Conservation (phyloP, 2,113 vertebrate species). For the Peromyscus californicus region DNA sequence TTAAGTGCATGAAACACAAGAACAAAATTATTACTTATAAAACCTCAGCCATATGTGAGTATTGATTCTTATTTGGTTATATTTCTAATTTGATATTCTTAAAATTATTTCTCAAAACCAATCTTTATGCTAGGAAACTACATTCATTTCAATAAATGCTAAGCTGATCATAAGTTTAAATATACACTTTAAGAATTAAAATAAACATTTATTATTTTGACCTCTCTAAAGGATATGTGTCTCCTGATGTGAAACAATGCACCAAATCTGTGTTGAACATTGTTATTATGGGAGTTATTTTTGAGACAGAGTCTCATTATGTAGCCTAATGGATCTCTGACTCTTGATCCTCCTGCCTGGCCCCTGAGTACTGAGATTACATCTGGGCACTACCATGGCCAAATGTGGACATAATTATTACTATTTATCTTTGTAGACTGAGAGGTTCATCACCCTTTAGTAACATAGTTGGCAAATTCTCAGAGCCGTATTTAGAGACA, state of each 20-base stretch:
- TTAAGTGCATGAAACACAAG: background rate
- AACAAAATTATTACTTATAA: background rate
- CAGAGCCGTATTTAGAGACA: conserved; percentile 12
- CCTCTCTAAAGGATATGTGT: background rate
- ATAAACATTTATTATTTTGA: background rate
- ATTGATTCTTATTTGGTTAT: background rate
- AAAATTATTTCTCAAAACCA: conserved; percentile 3
- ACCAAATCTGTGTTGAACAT: background rate
- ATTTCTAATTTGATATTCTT: background rate
- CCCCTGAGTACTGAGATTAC: background rate
- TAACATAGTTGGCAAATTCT: conserved; percentile 15
- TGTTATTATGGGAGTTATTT: conserved; percentile 5
- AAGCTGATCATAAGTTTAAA: conserved; percentile 14
- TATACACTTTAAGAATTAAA: background rate
- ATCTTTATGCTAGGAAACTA: conserved; percentile 19
- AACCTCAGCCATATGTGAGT: background rate
- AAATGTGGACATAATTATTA: background rate
- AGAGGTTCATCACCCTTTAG: background rate
- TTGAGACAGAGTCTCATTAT: background rate
- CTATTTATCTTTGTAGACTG: conserved; percentile 38
- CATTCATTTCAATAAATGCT: background rate
- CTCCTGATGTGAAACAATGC: background rate
- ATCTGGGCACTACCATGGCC: background rate
- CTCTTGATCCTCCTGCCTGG: background rate
- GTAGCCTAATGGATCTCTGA: background rate